Evolutionary conservation across 2,797 vertebrate species (phyloP).

Genomic region (Ctenopoma kingsleyae): DNA sequence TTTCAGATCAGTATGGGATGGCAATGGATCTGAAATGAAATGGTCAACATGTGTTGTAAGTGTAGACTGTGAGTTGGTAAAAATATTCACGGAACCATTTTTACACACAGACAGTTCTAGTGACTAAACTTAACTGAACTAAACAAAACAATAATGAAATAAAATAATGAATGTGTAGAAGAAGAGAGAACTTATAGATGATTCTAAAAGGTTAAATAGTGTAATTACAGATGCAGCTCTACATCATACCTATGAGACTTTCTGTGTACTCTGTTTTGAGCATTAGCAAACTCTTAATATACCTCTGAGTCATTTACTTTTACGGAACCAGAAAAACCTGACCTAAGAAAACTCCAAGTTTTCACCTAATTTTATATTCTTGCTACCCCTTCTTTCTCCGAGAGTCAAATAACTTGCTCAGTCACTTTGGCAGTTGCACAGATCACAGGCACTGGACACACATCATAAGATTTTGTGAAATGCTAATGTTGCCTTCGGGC

Average conservation of each 20-base stretch:
- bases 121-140: not conserved
- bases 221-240: not conserved
- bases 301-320: not conserved
- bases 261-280: not conserved
- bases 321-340: not conserved
- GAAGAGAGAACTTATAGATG: not conserved
- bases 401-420: slow-evolving; percentile 17
- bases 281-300: not conserved
- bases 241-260: not conserved
- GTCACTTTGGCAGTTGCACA: slow-evolving; percentile 21
- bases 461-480: slow-evolving; percentile 49
- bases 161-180: not conserved
- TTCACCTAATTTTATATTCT: slow-evolving; percentile 1
- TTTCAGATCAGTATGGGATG: too few relatives aligned
- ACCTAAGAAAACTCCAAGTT: not conserved
- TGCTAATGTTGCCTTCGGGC: slow-evolving; percentile 42
- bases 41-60: too few relatives aligned
- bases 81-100: too few relatives aligned
- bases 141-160: not conserved
- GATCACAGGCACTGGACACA: slow-evolving; percentile 46
- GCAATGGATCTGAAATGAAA: too few relatives aligned
- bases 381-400: not conserved
- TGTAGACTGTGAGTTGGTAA: not conserved
- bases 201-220: not conserved
- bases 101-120: not conserved